Percentiles rank a stretch among this genome's conserved stretches.
phyloP scores from a whole-genome alignment of 2,797 vertebrate genomes.

The Nannoperca obscura region DNA sequence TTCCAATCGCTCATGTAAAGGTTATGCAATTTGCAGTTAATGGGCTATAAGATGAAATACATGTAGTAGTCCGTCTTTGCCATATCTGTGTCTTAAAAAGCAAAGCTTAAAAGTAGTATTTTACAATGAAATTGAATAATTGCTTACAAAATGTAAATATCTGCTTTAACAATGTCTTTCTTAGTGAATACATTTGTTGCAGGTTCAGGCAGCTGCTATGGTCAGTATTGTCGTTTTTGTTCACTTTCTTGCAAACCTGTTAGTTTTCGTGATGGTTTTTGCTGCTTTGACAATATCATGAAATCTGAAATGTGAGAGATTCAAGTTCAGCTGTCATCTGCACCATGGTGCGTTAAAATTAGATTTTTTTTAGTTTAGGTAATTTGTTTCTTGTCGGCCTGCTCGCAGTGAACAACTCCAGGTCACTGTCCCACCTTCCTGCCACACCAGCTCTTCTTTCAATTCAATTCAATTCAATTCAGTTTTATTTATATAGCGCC shows the following conservation, averaged over 20 bases:
- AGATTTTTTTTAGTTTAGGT: constrained; percentile 58
- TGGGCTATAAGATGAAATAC: not conserved
- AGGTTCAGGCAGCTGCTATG: not conserved
- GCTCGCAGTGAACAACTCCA: constrained; percentile 38
- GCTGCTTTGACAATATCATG: constrained; percentile 38
- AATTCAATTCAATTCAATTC: too few relatives aligned
- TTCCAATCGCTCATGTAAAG: not conserved
- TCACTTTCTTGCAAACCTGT: constrained; percentile 6
- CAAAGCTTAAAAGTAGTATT: not conserved
- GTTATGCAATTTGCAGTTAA: constrained; percentile 21
- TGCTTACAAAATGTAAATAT: not conserved
- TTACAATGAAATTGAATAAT: not conserved
- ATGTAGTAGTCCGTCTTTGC: not conserved
- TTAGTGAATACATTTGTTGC: not conserved
- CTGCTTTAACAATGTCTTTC: not conserved
- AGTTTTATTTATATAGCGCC: too few relatives aligned
- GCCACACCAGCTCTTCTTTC: constrained; percentile 24
- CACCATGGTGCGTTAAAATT: constrained; percentile 42
- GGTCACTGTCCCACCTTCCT: constrained; percentile 41
- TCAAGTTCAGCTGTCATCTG: constrained; percentile 49
- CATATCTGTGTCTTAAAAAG: not conserved
- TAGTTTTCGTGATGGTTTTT: constrained; percentile 22
- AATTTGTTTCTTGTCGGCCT: constrained; percentile 59
- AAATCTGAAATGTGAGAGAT: constrained; percentile 46
- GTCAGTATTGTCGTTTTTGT: constrained; percentile 10